Evolutionary conservation across 2,888 invertebrate species (phyloP).

Genomic region (Eristalinus sepulchralis): DNA sequence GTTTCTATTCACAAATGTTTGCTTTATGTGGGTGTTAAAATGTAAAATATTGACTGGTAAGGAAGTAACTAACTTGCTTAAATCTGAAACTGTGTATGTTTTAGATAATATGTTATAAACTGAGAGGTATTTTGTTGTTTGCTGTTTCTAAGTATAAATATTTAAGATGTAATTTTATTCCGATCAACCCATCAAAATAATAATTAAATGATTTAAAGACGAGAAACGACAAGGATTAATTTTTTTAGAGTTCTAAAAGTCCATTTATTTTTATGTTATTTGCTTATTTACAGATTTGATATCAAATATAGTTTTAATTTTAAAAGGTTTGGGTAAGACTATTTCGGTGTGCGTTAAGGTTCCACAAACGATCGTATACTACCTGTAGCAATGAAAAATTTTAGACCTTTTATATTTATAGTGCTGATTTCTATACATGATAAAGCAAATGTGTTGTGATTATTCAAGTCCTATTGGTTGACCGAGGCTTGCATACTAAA

Average conservation of each 20-base stretch:
- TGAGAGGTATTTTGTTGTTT: constrained; percentile 24
- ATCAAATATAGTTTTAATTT: constrained; percentile 48
- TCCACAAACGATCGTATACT: constrained; percentile 46
- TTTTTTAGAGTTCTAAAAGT: constrained; percentile 53
- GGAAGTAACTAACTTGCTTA: constrained; percentile 31
- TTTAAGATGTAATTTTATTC: constrained; percentile 55
- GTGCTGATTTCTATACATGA: constrained; percentile 40
- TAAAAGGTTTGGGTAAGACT: constrained; percentile 37
- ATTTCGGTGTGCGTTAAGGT: constrained; percentile 13
- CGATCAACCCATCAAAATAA: constrained; percentile 67
- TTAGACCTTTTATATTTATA: constrained; percentile 24
- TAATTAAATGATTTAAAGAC: constrained; percentile 64
- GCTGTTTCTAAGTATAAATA: constrained; percentile 37
- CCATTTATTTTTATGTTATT: constrained; percentile 28
- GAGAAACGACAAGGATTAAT: constrained; percentile 26
- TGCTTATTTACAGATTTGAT: constrained; percentile 31
- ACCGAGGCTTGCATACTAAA: constrained; percentile 61
- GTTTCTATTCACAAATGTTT: constrained; percentile 13
- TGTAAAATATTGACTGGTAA: constrained; percentile 50
- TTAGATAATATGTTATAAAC: constrained; percentile 41
- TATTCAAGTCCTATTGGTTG: constrained; percentile 61
- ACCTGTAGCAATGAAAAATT: constrained; percentile 49
- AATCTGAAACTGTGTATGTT: constrained; percentile 31
- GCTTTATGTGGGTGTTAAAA: constrained; percentile 36
- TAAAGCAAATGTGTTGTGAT: constrained; percentile 29